These are phyloP conservation scores for Monomorium pharaonis DNA, from an alignment of 1,140 invertebrate species.

Conservation along the genomic window DNA sequence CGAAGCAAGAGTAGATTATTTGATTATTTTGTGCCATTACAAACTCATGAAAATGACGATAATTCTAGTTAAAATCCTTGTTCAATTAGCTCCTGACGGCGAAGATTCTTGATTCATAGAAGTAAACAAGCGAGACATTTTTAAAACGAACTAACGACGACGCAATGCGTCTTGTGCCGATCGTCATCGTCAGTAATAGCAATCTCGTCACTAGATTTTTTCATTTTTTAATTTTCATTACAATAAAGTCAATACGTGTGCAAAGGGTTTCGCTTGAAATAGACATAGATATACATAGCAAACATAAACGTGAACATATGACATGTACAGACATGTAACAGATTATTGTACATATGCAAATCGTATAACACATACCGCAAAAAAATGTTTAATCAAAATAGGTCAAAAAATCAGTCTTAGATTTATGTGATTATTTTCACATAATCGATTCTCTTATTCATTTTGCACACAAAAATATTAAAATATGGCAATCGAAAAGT, in stretches of 20 bases:
- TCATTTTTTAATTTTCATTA: constrained; percentile 1
- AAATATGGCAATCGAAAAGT: neutral
- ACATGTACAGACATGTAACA: neutral
- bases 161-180: neutral
- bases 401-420: neutral
- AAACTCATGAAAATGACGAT: neutral
- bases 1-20: constrained; percentile 5
- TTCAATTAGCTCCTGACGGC: neutral
- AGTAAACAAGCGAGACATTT: neutral
- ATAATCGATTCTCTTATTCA: neutral
- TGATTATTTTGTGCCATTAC: constrained; percentile 13
- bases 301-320: neutral
- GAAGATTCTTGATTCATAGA: neutral
- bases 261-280: neutral
- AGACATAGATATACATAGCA: neutral
- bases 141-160: neutral
- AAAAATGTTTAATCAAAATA: constrained; percentile 19
- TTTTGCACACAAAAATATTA: constrained; percentile 6
- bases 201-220: constrained; percentile 13
- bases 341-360: neutral
- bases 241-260: neutral
- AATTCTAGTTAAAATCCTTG: neutral
- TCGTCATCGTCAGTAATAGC: neutral
- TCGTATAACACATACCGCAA: constrained; percentile 13
- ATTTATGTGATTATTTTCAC: constrained; percentile 20